A percentile compares a stretch with the other conserved stretches of the same genome.
Evolutionary conservation across 2,113 vertebrate species (phyloP).

Genomic region (Boleophthalmus pectinirostris): DNA sequence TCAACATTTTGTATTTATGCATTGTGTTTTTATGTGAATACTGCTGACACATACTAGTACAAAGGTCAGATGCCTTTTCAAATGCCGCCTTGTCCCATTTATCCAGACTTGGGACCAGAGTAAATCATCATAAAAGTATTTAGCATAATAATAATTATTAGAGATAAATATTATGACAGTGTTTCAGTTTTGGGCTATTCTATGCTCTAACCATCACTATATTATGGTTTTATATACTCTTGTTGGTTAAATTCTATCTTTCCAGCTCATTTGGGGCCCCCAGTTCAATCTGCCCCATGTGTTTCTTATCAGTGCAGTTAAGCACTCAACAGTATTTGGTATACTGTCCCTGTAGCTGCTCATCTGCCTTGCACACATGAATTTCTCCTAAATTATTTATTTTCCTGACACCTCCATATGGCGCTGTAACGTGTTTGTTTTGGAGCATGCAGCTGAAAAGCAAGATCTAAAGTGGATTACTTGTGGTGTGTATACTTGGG

Average conservation of each 20-base stretch:
- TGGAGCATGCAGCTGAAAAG: slow-evolving; percentile 63
- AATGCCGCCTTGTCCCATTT: background rate
- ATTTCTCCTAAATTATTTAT: slow-evolving; percentile 77
- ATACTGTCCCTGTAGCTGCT: slow-evolving; percentile 70
- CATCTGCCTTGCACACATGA: slow-evolving; percentile 65
- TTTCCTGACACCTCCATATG: slow-evolving; percentile 78
- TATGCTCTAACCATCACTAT: background rate
- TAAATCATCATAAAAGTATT: background rate
- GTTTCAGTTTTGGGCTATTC: background rate
- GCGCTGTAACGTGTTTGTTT: slow-evolving; percentile 71
- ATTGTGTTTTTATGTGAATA: background rate
- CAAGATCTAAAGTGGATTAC: slow-evolving; percentile 62
- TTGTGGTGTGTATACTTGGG: slow-evolving; percentile 64
- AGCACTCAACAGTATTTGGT: slow-evolving; percentile 70
- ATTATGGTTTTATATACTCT: background rate
- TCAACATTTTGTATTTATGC: background rate
- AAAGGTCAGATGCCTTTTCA: background rate
- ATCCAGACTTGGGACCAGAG: background rate
- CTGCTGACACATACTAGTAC: background rate
- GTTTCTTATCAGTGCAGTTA: slow-evolving; percentile 73
- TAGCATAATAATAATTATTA: background rate
- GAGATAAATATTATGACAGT: background rate
- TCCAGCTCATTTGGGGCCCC: background rate
- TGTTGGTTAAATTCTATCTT: background rate
- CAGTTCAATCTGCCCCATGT: slow-evolving; percentile 20